phyloP scores from a whole-genome alignment of 2,113 vertebrate species.

The Anolis carolinensis region DNA sequence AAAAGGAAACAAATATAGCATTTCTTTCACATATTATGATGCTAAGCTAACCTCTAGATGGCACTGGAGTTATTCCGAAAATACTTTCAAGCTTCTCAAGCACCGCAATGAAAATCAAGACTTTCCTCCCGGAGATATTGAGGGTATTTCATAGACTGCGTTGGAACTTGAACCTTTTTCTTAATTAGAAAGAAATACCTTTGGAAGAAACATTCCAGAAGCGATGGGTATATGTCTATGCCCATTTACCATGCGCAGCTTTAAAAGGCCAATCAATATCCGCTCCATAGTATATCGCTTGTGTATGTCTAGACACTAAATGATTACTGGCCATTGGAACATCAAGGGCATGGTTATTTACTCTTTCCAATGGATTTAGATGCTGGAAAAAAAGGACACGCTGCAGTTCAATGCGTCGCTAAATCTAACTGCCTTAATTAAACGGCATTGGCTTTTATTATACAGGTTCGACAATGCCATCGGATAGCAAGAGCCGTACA shows the following conservation, averaged over 20 bases:
- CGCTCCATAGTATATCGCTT: background rate
- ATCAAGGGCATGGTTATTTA: constrained; percentile 39
- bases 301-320: constrained; percentile 31
- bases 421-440: constrained; percentile 45
- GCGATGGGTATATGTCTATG: constrained; percentile 9
- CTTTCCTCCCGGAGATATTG: constrained; percentile 2
- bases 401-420: constrained; percentile 45
- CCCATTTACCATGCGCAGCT: constrained; percentile 3
- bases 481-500: background rate
- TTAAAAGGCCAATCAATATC: background rate
- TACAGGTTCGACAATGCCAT: constrained; percentile 16
- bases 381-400: constrained; percentile 8
- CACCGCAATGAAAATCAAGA: rapidly evolving
- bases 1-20: too few species aligned
- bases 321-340: constrained; percentile 36
- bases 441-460: constrained; percentile 37
- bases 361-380: constrained; percentile 41
- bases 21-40: background rate
- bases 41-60: constrained; percentile 53
- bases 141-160: constrained; percentile 27
- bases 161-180: background rate
- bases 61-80: constrained; percentile 59
- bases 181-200: constrained; percentile 28
- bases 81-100: background rate
- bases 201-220: constrained; percentile 28